Evolutionary conservation across 2,888 invertebrate genomes (phyloP).

Genomic region (Ophioninae sp.): DNA sequence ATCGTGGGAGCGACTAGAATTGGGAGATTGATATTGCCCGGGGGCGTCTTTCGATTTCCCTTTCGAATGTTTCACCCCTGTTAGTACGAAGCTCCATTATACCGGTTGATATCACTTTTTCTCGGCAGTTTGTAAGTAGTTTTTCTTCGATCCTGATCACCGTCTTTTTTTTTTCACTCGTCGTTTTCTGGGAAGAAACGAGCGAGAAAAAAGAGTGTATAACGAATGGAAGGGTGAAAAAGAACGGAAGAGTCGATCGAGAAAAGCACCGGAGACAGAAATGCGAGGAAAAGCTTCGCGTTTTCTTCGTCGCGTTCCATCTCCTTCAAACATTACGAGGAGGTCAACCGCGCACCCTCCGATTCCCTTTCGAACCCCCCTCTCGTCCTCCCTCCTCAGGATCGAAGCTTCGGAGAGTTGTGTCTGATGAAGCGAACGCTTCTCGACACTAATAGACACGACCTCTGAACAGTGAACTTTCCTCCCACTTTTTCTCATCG

Average conservation of each 20-base stretch:
- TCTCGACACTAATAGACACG: conserved; percentile 60
- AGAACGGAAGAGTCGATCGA: conserved; percentile 46
- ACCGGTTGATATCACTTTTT: conserved; percentile 63
- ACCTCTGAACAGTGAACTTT: conserved; percentile 56
- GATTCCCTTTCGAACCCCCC: conserved; percentile 8
- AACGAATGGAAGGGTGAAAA: conserved; percentile 27
- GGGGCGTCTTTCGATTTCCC: conserved; percentile 12
- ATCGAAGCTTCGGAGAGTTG: conserved; percentile 48
- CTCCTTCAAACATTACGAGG: conserved; percentile 44
- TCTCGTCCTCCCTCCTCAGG: neutral
- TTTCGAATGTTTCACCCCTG: conserved; percentile 2
- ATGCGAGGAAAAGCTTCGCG: conserved; percentile 55
- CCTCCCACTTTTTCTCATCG: conserved; percentile 31
- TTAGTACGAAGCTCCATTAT: conserved; percentile 58
- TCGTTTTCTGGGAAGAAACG: conserved; percentile 3
- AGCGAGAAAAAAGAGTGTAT: conserved; percentile 16
- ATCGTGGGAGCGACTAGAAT: conserved; percentile 19
- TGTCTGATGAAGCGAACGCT: conserved; percentile 52
- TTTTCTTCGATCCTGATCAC: conserved; percentile 60
- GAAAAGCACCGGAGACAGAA: conserved; percentile 47
- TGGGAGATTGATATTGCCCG: conserved; percentile 64
- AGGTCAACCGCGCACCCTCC: conserved; percentile 52
- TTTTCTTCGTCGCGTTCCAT: conserved; percentile 52
- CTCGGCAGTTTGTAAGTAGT: conserved; percentile 66
- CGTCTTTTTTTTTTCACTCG: conserved; percentile 27